phyloP scores from a whole-genome alignment of 2,797 vertebrate species.

The Chaunax sp. region DNA sequence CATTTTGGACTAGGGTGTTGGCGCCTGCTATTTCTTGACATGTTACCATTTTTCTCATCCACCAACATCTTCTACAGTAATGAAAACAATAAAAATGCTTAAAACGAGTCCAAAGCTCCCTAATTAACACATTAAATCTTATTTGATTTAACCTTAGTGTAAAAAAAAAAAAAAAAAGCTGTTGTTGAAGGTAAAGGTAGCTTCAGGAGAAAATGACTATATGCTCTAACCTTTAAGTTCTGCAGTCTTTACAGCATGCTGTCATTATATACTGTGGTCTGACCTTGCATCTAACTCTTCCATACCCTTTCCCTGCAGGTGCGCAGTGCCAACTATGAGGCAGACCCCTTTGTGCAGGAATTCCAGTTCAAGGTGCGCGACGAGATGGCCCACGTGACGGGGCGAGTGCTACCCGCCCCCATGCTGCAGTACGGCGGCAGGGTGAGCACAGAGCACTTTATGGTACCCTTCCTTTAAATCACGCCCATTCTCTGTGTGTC shows the following conservation, averaged over 20 bases:
- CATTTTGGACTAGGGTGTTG: constrained; percentile 14
- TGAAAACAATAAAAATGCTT: too few species aligned
- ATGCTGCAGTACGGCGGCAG: constrained; percentile 99
- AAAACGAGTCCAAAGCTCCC: too few species aligned
- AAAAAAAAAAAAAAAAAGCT: too few species aligned
- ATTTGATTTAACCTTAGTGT: too few species aligned
- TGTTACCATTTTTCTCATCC: background rate
- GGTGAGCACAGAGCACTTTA: constrained; percentile 91
- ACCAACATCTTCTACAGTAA: background rate
- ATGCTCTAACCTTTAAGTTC: background rate
- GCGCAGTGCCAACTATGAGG: constrained; percentile 98
- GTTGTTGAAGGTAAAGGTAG: background rate
- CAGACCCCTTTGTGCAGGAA: constrained; percentile 97
- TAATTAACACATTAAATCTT: too few species aligned
- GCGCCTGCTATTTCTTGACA: constrained; percentile 6
- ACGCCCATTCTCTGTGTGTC: constrained; percentile 81
- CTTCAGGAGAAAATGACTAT: too few species aligned
- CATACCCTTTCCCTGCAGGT: constrained; percentile 82
- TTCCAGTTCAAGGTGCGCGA: constrained; percentile 99
- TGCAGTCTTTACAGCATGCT: background rate
- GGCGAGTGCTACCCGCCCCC: constrained; percentile 96
- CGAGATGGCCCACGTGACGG: constrained; percentile 99
- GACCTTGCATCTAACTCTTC: background rate
- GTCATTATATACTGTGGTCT: background rate
- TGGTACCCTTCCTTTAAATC: constrained; percentile 85